These are phyloP conservation scores for Alloscopus bannaensis DNA, from an alignment of 2,888 invertebrate species.

Conservation along the genomic window DNA sequence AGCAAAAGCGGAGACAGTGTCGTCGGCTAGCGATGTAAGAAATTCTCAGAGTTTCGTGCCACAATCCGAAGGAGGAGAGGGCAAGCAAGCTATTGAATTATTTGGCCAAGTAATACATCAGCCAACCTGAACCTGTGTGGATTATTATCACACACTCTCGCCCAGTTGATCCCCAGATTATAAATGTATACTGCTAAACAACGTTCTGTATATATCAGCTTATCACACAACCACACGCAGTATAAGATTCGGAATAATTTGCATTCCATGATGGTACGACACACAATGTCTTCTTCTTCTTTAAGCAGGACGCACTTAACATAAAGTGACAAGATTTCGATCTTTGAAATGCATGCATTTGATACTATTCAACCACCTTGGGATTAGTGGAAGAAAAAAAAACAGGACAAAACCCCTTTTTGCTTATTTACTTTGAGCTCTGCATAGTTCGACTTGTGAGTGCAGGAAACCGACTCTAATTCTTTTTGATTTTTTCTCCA, in stretches of 20 bases:
- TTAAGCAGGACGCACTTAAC: not conserved
- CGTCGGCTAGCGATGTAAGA: not conserved
- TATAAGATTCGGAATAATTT: constrained; percentile 22
- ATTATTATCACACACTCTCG: too few relatives aligned
- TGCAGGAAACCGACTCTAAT: constrained; percentile 25
- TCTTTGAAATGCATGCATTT: constrained; percentile 13
- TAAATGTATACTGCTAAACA: constrained; percentile 7
- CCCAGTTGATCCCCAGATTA: constrained; percentile 53
- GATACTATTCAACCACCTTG: not conserved
- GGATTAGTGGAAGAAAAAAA: not conserved
- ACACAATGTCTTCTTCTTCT: not conserved
- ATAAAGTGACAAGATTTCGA: constrained; percentile 51
- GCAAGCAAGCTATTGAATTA: too few relatives aligned
- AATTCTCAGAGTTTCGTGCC: not conserved
- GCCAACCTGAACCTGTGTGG: too few relatives aligned
- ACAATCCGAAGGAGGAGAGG: not conserved
- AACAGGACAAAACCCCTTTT: constrained; percentile 15
- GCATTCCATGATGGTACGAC: constrained; percentile 19
- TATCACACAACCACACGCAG: too few relatives aligned
- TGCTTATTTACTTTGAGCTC: constrained; percentile 23
- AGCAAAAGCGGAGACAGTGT: constrained; percentile 48
- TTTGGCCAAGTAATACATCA: too few relatives aligned
- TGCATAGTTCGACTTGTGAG: too few relatives aligned
- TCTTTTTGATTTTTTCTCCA: constrained; percentile 18
- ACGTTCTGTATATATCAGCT: too few relatives aligned